Evolutionary conservation across 2,113 vertebrate genomes (phyloP).

Genomic region (Hepsetus odoe): DNA sequence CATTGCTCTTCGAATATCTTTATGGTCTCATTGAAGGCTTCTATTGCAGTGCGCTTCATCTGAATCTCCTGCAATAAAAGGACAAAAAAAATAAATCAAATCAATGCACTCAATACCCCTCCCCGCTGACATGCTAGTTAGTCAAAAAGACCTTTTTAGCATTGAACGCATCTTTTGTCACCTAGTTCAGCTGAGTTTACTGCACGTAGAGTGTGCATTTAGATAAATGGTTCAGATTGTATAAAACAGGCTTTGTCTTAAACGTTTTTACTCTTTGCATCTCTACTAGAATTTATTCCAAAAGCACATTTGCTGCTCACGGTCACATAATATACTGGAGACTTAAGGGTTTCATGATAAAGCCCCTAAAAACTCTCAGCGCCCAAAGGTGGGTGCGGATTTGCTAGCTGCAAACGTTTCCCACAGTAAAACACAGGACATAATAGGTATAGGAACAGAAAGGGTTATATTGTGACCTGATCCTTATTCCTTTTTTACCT

Average conservation of each 20-base stretch:
- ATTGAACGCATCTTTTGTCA: neutral
- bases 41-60: slow-evolving; percentile 96
- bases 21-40: slow-evolving; percentile 98
- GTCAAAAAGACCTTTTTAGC: slow-evolving; percentile 75
- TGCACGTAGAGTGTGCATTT: slow-evolving; percentile 67
- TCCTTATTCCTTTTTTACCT: slow-evolving; percentile 74
- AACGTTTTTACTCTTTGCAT: neutral
- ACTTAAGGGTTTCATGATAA: neutral
- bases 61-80: slow-evolving; percentile 87
- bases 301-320: neutral
- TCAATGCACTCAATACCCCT: neutral
- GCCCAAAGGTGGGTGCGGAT: too few relatives aligned
- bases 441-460: neutral
- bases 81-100: slow-evolving; percentile 33
- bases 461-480: too few relatives aligned
- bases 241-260: neutral
- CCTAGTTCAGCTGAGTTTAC: neutral
- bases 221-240: neutral
- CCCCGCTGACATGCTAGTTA: slow-evolving; percentile 74
- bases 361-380: neutral
- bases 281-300: neutral
- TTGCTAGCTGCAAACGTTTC: too few relatives aligned
- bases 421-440: too few relatives aligned
- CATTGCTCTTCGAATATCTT: slow-evolving; percentile 98
- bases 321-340: neutral